A percentile compares a stretch with the other conserved stretches of the same genome.
phyloP scores from a whole-genome alignment of 2,113 vertebrate species.

The Phoxinus phoxinus region DNA sequence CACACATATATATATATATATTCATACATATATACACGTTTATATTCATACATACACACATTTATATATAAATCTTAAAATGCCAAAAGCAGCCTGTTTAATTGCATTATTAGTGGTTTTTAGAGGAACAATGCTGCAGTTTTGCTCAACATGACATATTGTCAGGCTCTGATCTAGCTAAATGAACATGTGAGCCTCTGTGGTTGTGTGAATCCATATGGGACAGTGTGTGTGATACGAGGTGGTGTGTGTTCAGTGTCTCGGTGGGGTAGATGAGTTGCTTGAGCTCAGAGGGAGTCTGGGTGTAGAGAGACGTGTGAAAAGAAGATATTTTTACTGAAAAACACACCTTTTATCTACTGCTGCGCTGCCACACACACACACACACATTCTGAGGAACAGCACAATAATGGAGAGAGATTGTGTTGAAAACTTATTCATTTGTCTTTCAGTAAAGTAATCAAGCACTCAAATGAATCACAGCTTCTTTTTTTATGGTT shows the following conservation, averaged over 20 bases:
- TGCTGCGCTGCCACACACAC: not conserved
- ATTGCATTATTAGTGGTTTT: not conserved
- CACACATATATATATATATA: too few species aligned
- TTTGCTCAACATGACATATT: not conserved
- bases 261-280: not conserved
- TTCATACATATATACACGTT: too few species aligned
- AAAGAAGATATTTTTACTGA: conserved; percentile 21
- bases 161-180: not conserved
- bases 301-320: not conserved
- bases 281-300: not conserved
- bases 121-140: not conserved
- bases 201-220: not conserved
- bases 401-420: not conserved
- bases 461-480: not conserved
- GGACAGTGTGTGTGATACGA: not conserved
- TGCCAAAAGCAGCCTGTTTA: not conserved
- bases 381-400: not conserved
- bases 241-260: not conserved
- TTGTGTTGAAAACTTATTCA: not conserved
- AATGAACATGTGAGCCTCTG: not conserved
- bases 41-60: too few species aligned
- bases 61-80: not conserved
- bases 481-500: not conserved
- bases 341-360: not conserved
- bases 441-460: not conserved